phyloP scores from a whole-genome alignment of 2,888 invertebrate species.

The Stegana nigrithorax region DNA sequence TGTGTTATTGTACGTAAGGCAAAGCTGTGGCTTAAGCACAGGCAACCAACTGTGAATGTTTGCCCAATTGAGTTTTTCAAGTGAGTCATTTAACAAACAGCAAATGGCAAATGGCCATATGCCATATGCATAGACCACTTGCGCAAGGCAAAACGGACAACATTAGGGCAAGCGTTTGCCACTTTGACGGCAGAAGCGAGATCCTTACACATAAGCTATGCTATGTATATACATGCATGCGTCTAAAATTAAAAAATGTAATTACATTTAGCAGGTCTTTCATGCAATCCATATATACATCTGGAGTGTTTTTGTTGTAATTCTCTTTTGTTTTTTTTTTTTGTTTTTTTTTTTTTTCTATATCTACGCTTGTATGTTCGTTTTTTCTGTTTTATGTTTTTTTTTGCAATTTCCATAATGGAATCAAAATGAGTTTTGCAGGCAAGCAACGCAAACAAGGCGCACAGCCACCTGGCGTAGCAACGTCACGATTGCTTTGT shows the following conservation, averaged over 20 bases:
- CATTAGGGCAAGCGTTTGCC: no score
- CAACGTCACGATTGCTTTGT: background rate
- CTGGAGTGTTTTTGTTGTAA: constrained; percentile 15
- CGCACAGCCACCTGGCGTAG: background rate
- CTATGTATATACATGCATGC: constrained; percentile 15
- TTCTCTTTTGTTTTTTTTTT: constrained; percentile 13
- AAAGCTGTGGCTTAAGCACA: no score
- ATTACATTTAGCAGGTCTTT: constrained; percentile 52
- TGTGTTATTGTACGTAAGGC: no score
- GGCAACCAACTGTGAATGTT: no score
- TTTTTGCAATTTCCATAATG: constrained; percentile 24
- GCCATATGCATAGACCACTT: background rate
- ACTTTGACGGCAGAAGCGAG: no score
- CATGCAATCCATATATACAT: background rate
- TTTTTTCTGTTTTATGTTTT: no score
- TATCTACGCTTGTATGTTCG: no score
- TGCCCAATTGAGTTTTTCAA: constrained; percentile 3
- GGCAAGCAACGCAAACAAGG: background rate
- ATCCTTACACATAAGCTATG: no score
- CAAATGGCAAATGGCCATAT: background rate
- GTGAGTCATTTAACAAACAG: background rate
- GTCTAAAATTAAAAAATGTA: constrained; percentile 58
- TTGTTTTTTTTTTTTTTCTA: no score
- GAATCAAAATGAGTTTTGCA: constrained; percentile 24
- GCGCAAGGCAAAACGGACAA: background rate